Base-by-base conservation (phyloP, 2,113 vertebrate species). In the Carassius gibelio region DNA sequence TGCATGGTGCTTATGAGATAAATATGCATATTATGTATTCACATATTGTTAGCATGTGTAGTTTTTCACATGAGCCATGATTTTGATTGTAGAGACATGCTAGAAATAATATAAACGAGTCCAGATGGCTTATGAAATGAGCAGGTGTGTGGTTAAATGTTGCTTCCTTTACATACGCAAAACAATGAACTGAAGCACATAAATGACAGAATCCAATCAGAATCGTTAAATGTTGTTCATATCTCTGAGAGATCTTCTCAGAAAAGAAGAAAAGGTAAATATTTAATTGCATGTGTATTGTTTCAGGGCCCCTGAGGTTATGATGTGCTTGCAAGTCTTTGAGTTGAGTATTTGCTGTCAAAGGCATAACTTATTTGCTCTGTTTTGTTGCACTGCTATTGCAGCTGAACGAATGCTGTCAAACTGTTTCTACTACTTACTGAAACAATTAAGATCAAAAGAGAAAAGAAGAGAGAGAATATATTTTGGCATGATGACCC, bases 61-160 rank as follows among this genome's bases (percentile, higher is more conserved):
- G 7, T 81, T 81, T 74, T n/a, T 72, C 1, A 62, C 30, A 78
- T 62, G 52, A 85, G 30, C 52, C 19, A 4, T 11, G 6, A 36
- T 48, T 80, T 80, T 74, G 52, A 45, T 74, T 81, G 23, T 52
- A 7, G 52, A 74, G 34, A 23, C 4, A 55, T n/a, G 6, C n/a
- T 38, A 50, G 38, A 23, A 81, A 45, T 23, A 50, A 61, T 38
- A 8, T n/a, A 34, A 62, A 34, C 23, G 4, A 34, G 59, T 11
- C n/a, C 76, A 85, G 68, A 81, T 85, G 66, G 77, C 23, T 80
- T 15, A 79, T 71, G 36, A 85, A 85, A 15, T 5, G 55, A 85
- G 81, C 77, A 85, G 77, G 77, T 74, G 84, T 38, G 66, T 17
- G 48, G 61, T 61, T 80, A 36, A 81, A 80, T 10, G 69, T 30